Evolutionary conservation across 1,140 invertebrate species (phyloP).

Genomic region (Gonatopus flavifemur): DNA sequence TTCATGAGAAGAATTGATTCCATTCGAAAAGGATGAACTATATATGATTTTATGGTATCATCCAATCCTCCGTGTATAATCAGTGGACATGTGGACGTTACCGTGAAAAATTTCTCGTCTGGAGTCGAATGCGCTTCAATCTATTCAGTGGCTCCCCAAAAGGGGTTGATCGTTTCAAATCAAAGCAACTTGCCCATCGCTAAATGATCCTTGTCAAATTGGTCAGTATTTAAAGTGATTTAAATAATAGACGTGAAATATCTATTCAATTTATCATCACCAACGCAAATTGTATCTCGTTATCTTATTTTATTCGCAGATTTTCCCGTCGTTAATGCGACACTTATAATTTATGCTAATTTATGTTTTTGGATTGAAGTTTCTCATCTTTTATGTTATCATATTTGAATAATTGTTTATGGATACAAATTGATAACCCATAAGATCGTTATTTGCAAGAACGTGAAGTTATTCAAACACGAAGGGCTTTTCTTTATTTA

Average conservation of each 20-base stretch:
- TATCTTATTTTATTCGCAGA: too few species aligned
- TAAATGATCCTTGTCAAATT: conserved; percentile 45
- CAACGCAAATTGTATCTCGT: too few species aligned
- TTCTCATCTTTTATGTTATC: too few species aligned
- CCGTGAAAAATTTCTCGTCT: conserved; percentile 41
- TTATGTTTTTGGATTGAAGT: too few species aligned
- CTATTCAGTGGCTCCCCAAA: conserved; percentile 31
- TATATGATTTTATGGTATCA: conserved; percentile 22
- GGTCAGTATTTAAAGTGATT: conserved; percentile 45
- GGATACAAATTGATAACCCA: too few species aligned
- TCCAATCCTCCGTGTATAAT: conserved; percentile 36
- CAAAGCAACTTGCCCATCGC: conserved; percentile 32
- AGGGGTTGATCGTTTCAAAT: conserved; percentile 39
- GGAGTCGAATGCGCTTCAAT: conserved; percentile 44
- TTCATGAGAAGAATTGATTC: conserved; percentile 21
- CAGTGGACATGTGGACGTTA: conserved; percentile 37
- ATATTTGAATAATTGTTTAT: too few species aligned
- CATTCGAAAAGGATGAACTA: conserved; percentile 22
- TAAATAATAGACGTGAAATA: conserved; percentile 31
- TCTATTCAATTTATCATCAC: too few species aligned
- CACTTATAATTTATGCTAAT: too few species aligned
- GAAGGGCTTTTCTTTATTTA: too few species aligned
- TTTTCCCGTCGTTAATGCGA: too few species aligned
- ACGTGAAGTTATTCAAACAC: too few species aligned
- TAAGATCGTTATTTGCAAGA: too few species aligned